Evolutionary conservation across 2,797 vertebrate species (phyloP).

Genomic region (Notamacropus eugenii): DNA sequence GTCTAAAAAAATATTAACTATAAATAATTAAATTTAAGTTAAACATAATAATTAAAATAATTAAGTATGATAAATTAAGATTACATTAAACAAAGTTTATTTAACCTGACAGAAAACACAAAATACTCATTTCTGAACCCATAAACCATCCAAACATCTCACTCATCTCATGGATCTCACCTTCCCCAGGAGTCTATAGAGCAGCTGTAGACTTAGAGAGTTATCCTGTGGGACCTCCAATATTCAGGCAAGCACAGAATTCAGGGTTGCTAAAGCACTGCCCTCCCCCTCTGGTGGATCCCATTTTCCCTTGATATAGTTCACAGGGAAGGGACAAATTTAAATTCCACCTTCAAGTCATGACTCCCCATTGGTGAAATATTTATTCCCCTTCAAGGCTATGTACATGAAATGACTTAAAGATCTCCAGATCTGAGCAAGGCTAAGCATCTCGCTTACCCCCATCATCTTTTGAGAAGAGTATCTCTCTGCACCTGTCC

Average conservation of each 20-base stretch:
- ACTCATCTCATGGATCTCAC: background rate
- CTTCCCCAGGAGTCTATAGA: background rate
- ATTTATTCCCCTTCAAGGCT: background rate
- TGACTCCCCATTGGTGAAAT: background rate
- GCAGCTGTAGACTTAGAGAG: background rate
- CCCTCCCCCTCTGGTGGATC: background rate
- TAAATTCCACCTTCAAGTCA: background rate
- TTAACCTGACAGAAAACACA: background rate
- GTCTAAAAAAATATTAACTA: background rate
- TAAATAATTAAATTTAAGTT: background rate
- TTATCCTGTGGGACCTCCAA: background rate
- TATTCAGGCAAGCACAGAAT: background rate
- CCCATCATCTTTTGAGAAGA: background rate
- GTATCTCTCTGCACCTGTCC: background rate
- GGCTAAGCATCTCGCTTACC: background rate
- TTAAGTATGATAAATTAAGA: background rate
- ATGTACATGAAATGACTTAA: background rate
- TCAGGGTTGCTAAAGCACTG: background rate
- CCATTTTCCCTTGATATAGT: background rate
- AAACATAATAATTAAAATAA: too few relatives aligned
- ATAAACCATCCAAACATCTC: background rate
- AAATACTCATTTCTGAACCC: background rate
- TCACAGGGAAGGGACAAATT: background rate
- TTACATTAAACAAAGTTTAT: background rate
- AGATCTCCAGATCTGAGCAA: background rate